Percentiles rank a stretch among this genome's conserved stretches.
Conservation (phyloP, 1,140 invertebrate genomes). For the Trinorchestia longiramus region DNA sequence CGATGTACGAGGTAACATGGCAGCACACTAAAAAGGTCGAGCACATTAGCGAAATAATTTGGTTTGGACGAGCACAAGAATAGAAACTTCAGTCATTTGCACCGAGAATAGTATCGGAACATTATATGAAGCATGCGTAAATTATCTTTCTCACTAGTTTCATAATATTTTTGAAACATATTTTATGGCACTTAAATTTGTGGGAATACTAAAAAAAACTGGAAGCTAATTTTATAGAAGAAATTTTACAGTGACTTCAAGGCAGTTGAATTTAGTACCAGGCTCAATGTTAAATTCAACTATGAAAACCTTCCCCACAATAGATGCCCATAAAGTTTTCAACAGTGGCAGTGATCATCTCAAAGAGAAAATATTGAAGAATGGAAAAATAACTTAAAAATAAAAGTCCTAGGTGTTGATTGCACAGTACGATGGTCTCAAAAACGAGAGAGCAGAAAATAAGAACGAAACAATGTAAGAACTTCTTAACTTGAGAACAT, state of each 20-base stretch:
- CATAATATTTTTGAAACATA: not conserved
- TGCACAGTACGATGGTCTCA: not conserved
- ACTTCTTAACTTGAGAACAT: not conserved
- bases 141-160: not conserved
- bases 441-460: not conserved
- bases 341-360: not conserved
- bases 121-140: too few species aligned
- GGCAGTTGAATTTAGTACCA: not conserved
- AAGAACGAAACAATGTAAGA: not conserved
- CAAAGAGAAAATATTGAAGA: not conserved
- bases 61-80: not conserved
- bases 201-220: not conserved
- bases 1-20: not conserved
- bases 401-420: not conserved
- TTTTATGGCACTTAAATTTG: too few species aligned
- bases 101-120: not conserved
- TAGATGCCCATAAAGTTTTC: not conserved
- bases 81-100: not conserved
- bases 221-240: not conserved
- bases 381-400: not conserved
- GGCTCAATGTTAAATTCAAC: not conserved
- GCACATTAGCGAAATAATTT: not conserved
- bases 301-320: not conserved
- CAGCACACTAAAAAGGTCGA: not conserved
- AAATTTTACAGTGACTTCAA: not conserved